Conservation (phyloP, 92 coral and sea anemone species). For the Micromussa lordhowensis region DNA sequence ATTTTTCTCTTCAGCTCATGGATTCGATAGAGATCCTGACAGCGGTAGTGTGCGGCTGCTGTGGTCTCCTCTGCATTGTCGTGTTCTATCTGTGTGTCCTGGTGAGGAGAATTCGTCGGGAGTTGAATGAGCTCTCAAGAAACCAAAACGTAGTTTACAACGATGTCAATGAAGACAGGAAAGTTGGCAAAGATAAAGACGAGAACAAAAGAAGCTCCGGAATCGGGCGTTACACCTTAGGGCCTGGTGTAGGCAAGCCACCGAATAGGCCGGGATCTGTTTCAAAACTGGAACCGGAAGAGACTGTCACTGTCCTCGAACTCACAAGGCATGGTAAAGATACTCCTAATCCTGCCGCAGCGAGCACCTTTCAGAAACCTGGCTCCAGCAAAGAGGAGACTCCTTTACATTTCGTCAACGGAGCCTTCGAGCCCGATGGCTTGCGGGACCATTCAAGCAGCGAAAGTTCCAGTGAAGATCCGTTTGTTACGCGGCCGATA, state of each 20-base stretch:
- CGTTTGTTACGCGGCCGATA: neutral
- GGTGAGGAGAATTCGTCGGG: conserved; percentile 35
- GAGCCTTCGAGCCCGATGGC: neutral
- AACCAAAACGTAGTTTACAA: neutral
- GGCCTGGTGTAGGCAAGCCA: neutral
- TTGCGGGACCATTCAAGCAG: neutral
- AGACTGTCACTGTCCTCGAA: neutral
- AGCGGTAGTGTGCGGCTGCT: neutral
- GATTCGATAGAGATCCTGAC: neutral
- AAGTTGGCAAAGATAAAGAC: neutral
- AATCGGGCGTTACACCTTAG: neutral
- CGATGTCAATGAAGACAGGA: neutral
- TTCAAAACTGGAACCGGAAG: neutral
- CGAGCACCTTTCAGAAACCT: neutral
- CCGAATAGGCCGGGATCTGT: neutral
- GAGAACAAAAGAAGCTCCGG: neutral
- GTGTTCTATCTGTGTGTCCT: conserved; percentile 2
- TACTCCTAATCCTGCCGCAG: neutral
- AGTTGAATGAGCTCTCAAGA: neutral
- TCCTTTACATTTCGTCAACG: neutral
- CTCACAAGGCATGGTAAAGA: neutral
- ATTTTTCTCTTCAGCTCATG: neutral
- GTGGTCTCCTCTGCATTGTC: neutral
- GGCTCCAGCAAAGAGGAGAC: neutral
- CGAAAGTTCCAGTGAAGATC: neutral